Percentiles rank a stretch among this genome's conserved stretches.
Evolutionary conservation across 2,888 invertebrate genomes (phyloP).

Genomic region (Rutpela maculata): DNA sequence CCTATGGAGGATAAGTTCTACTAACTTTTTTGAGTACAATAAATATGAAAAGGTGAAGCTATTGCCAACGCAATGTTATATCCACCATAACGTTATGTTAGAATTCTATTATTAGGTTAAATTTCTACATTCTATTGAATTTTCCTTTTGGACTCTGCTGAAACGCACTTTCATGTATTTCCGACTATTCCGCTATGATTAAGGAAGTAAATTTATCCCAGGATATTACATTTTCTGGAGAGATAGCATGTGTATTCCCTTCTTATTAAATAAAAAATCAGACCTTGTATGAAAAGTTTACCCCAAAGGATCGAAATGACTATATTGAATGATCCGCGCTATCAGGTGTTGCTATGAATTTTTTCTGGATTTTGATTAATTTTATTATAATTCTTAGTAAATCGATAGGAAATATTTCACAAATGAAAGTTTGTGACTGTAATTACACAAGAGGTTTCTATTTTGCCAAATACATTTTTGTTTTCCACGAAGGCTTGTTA

Average conservation of each 20-base stretch:
- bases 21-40: neutral
- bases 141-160: constrained; percentile 15
- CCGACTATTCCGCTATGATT: constrained; percentile 30
- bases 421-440: no score
- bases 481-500: no score
- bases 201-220: constrained; percentile 33
- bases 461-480: no score
- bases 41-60: neutral
- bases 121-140: constrained; percentile 19
- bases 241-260: constrained; percentile 12
- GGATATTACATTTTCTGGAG: constrained; percentile 24
- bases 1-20: no score
- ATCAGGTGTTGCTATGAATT: no score
- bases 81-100: neutral
- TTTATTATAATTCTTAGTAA: no score
- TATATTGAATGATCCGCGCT: no score
- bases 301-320: neutral
- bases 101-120: constrained; percentile 8
- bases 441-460: no score
- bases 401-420: no score
- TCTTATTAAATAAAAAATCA: constrained; percentile 31
- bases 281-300: neutral
- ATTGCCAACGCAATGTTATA: neutral
- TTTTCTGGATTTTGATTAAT: no score
- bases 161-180: constrained; percentile 21